Percentiles rank a stretch among this genome's conserved stretches.
Conservation (phyloP, 1,140 invertebrate species). For the Caenorhabditis latens region DNA sequence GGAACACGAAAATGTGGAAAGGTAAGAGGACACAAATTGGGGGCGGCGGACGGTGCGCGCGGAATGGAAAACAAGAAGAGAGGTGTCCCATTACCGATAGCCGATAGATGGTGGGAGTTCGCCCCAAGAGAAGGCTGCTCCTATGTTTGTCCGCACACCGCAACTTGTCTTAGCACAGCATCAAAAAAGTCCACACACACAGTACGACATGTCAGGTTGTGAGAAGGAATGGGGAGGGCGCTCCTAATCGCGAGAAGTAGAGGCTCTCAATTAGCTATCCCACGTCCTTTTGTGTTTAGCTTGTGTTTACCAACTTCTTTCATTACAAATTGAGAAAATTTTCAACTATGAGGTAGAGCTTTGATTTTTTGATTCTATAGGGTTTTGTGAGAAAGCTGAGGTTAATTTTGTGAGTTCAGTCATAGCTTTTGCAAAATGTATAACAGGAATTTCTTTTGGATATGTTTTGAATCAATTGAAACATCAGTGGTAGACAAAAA, state of each 20-base stretch:
- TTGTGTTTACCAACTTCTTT: conserved; percentile 41
- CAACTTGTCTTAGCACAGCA: conserved; percentile 52
- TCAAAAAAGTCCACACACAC: conserved; percentile 56
- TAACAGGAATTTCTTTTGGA: too few relatives aligned
- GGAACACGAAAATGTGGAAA: neutral
- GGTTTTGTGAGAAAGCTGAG: neutral
- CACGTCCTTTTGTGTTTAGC: conserved; percentile 52
- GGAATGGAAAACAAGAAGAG: neutral
- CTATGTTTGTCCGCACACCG: conserved; percentile 54
- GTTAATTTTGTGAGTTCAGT: neutral
- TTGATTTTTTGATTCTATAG: neutral
- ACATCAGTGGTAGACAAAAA: too few relatives aligned
- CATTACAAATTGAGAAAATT: conserved; percentile 1
- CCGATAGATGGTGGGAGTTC: neutral
- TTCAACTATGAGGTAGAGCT: neutral
- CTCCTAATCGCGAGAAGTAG: conserved; percentile 54
- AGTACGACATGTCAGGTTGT: conserved; percentile 56
- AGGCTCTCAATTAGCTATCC: conserved; percentile 55
- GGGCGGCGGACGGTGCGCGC: neutral
- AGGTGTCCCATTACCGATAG: conserved; percentile 46
- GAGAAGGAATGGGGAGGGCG: conserved; percentile 25
- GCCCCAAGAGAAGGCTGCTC: conserved; percentile 30
- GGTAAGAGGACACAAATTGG: conserved; percentile 49
- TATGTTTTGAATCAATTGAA: too few relatives aligned
- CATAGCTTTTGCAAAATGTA: too few relatives aligned